These are phyloP conservation scores for Lepidurus arcticus DNA, from an alignment of 1,140 invertebrate genomes.

Conservation along the genomic window DNA sequence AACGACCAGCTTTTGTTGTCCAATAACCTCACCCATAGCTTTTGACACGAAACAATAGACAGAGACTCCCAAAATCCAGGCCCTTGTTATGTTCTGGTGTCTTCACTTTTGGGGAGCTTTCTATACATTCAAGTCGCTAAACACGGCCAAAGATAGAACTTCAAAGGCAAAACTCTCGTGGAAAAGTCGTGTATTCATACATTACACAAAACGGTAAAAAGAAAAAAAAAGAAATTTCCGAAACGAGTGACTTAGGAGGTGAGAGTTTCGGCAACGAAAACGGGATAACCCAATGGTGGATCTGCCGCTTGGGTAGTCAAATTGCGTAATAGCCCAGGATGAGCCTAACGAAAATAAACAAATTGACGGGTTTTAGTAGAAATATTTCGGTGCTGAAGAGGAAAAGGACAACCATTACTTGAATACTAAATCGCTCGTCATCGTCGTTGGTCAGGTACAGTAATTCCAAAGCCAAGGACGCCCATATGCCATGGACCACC, in stretches of 20 bases:
- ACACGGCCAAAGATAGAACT: neutral
- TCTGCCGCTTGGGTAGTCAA: slow-evolving; percentile 52
- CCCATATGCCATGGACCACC: slow-evolving; percentile 50
- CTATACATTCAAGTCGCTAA: neutral
- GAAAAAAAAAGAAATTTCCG: neutral
- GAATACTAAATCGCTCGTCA: slow-evolving; percentile 54
- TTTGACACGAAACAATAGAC: neutral
- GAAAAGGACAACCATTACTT: slow-evolving; percentile 37
- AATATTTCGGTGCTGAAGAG: neutral
- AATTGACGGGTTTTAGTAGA: neutral
- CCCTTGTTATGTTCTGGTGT: neutral
- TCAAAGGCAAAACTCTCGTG: neutral
- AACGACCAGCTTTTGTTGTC: neutral
- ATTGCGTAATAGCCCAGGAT: slow-evolving; percentile 49
- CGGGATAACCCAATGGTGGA: slow-evolving; percentile 52
- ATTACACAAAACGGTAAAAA: slow-evolving; percentile 1
- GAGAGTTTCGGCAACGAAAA: slow-evolving; percentile 44
- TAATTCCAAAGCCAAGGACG: slow-evolving; percentile 50
- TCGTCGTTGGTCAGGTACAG: slow-evolving; percentile 55
- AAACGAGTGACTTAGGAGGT: neutral
- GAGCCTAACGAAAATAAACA: slow-evolving; percentile 43
- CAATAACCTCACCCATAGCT: slow-evolving; percentile 21
- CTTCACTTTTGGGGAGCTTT: slow-evolving; percentile 5
- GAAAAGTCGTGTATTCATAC: neutral
- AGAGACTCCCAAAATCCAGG: neutral